Percentiles rank a stretch among this genome's conserved stretches.
These are phyloP conservation scores for Zosterops hypoxanthus DNA, from an alignment of 2,113 vertebrate genomes.

Conservation along the genomic window DNA sequence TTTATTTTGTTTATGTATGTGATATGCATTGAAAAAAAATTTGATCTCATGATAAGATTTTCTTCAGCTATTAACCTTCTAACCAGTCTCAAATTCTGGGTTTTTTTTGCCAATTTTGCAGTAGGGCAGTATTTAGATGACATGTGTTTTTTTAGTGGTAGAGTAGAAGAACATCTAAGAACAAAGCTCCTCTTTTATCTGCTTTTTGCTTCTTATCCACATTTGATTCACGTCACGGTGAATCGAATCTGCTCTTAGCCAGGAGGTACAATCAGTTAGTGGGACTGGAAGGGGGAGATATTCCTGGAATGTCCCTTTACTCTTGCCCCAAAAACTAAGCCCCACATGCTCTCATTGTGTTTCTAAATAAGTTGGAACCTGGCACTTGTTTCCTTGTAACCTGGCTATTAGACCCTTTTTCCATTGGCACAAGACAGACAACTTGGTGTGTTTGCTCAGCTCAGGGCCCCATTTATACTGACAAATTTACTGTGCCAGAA, in stretches of 20 bases:
- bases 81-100: neutral
- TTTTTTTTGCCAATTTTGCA: neutral
- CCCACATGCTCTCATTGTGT: neutral
- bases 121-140: neutral
- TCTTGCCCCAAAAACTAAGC: neutral
- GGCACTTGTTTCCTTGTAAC: conserved; percentile 12
- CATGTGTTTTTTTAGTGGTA: neutral
- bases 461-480: conserved; percentile 33
- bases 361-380: conserved; percentile 16
- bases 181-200: conserved; percentile 15
- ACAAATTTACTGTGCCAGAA: conserved; percentile 51
- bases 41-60: neutral
- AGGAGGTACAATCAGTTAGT: neutral
- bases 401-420: conserved; percentile 34
- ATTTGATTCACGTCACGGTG: neutral
- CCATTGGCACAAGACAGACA: conserved; percentile 42
- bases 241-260: neutral
- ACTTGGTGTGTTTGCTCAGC: neutral
- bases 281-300: neutral
- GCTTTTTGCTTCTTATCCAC: neutral
- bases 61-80: neutral
- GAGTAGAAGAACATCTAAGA: neutral
- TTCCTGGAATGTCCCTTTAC: neutral
- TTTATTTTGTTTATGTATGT: neutral
- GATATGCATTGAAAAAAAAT: neutral